Base-by-base conservation (phyloP, 2,888 invertebrate species). In the Synergus gifuensis region DNA sequence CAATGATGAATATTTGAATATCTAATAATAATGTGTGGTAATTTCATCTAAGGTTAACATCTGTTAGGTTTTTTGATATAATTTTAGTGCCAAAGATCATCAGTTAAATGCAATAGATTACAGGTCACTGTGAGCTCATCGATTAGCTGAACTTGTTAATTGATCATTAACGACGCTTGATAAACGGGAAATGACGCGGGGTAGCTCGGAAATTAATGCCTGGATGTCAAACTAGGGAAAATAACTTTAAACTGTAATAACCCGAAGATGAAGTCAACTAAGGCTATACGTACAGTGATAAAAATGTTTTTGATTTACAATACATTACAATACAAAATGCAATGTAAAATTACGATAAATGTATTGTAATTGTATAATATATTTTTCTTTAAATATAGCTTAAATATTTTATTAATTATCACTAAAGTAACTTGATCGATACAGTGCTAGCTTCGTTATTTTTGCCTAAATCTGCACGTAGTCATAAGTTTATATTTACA, bases 51-150 rank as follows among this genome's bases (percentile, higher is more conserved):
- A 46, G 14, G 16, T 54, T 54, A n/a, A 54, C 49, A 54, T 54
- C 16, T 54, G 12, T 5, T 5, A 0, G 76, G 63, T 80, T 77
- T 79, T 62, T 78, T 66, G 64, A 62, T 78, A 78, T 77, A 76
- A 79, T 79, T 78, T 77, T 77, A 78, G 77, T 77, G 69, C 44
- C 78, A 78, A 78, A 64, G 77, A 78, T 63, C 78, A 79, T 81
- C 83, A 80, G 81, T 83, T 83, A 79, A 80, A 81, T 73, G 82
- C 78, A 79, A 79, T 76, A 77, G 82, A 81, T 81, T 77, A 79
- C 69, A 58, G 60, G 63, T 42, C 49, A 4, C n/a, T 16, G 16
- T 54, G 49, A 54, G 16, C 16, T n/a, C n/a, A 54, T n/a, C n/a
- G 54, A 54, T 7, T 58, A 18, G 58, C 18, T n/a, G 58, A 18